Conservation (phyloP, 2,888 invertebrate genomes). For the Augochlorella aurata region DNA sequence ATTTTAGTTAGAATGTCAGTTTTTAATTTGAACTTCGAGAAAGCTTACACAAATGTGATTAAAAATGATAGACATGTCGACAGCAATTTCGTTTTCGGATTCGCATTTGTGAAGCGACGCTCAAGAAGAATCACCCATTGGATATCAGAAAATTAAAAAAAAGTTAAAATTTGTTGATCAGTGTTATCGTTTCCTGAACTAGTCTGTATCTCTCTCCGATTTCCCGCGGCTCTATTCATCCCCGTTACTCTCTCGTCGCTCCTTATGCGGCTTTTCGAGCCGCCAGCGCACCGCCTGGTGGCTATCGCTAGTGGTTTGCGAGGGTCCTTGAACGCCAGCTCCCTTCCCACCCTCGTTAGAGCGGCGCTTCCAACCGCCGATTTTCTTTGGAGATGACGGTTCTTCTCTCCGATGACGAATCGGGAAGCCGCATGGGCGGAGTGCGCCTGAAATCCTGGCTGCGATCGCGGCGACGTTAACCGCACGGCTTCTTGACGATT, state of each 20-base stretch:
- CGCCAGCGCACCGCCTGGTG: slow-evolving; percentile 15
- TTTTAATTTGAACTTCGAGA: no score
- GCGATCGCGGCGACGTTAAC: background rate
- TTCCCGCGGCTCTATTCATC: background rate
- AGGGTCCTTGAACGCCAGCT: slow-evolving; percentile 13
- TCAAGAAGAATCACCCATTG: no score
- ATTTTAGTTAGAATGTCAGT: no score
- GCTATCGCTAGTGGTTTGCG: slow-evolving; percentile 8
- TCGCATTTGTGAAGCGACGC: no score
- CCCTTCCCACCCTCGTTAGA: slow-evolving; percentile 35
- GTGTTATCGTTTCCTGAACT: no score
- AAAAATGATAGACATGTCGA: no score
- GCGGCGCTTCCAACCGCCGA: background rate
- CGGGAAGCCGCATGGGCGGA: no score
- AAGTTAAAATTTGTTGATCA: no score
- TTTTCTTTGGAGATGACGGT: slow-evolving; percentile 17
- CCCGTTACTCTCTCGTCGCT: slow-evolving; percentile 13
- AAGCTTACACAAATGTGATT: no score
- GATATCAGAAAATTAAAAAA: no score
- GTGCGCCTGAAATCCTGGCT: background rate
- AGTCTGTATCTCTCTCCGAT: background rate
- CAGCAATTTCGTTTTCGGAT: no score
- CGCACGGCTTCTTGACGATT: background rate
- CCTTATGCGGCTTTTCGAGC: slow-evolving; percentile 14
- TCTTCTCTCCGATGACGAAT: background rate